Percentiles rank a stretch among this genome's conserved stretches.
phyloP scores from a whole-genome alignment of 2,888 invertebrate species.

The Liopterus haemorrhoidalis region DNA sequence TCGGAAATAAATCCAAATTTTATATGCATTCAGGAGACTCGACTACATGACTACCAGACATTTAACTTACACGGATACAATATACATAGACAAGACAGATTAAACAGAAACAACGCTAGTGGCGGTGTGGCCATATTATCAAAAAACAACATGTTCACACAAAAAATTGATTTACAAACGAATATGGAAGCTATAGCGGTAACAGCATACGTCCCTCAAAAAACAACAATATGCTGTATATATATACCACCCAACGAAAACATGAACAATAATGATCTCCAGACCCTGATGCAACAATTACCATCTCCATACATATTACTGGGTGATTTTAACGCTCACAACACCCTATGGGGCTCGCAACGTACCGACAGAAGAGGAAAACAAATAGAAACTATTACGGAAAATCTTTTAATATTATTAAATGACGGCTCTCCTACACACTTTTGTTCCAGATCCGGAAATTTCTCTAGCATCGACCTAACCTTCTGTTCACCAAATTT shows the following conservation, averaged over 20 bases:
- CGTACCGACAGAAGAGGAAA: slow-evolving; percentile 26
- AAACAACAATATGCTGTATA: too few species aligned
- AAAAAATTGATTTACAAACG: too few species aligned
- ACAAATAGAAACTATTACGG: slow-evolving; percentile 25
- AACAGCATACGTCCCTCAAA: too few species aligned
- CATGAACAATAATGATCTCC: slow-evolving; percentile 11
- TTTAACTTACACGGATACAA: too few species aligned
- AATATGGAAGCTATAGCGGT: too few species aligned
- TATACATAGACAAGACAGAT: too few species aligned
- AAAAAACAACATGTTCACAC: too few species aligned
- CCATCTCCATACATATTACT: slow-evolving; percentile 30
- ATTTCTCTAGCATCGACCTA: slow-evolving; percentile 25
- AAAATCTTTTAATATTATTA: slow-evolving; percentile 21
- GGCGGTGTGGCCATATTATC: too few species aligned
- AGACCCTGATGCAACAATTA: slow-evolving; percentile 26
- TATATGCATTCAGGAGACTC: too few species aligned
- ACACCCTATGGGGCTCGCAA: slow-evolving; percentile 25
- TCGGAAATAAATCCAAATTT: too few species aligned
- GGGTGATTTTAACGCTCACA: slow-evolving; percentile 33
- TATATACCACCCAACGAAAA: slow-evolving; percentile 21
- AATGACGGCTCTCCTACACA: slow-evolving; percentile 23
- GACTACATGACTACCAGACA: too few species aligned
- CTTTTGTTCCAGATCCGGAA: slow-evolving; percentile 23
- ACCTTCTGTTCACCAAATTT: slow-evolving; percentile 19
- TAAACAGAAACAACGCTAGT: too few species aligned